Evolutionary conservation across 2,888 invertebrate genomes (phyloP).

Genomic region (Limnephilus marmoratus): DNA sequence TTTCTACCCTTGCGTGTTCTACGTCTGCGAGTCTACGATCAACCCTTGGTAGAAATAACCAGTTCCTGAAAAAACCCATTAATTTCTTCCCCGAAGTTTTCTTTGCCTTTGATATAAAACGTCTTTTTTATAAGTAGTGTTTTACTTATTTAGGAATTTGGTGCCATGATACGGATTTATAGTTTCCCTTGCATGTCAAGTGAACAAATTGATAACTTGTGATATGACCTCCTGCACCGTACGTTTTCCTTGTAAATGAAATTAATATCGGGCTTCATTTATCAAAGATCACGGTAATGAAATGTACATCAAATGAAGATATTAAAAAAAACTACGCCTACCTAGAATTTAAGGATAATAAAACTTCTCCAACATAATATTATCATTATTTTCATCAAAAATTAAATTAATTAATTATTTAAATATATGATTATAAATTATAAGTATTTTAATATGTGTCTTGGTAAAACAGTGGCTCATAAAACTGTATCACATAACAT

Average conservation of each 20-base stretch:
- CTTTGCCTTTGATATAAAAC: background rate
- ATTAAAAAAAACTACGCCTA: background rate
- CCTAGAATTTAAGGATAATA: background rate
- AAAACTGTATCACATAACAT: no score
- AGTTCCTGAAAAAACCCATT: background rate
- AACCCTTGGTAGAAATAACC: background rate
- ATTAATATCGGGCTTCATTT: background rate
- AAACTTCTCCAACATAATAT: no score
- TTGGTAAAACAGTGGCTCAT: no score
- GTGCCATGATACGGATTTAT: conserved; percentile 29
- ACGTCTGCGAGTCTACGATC: conserved; percentile 3
- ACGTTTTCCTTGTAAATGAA: conserved; percentile 49
- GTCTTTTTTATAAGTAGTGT: background rate
- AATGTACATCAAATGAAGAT: background rate
- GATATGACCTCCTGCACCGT: conserved; percentile 57
- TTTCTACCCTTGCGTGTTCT: conserved; percentile 54
- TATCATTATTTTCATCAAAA: no score
- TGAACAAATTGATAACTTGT: conserved; percentile 62
- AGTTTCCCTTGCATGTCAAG: conserved; percentile 51
- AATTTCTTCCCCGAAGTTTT: background rate
- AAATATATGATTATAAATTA: no score
- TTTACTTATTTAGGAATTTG: background rate
- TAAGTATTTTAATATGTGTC: no score
- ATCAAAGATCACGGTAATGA: background rate
- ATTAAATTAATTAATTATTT: no score